These are phyloP conservation scores for Vulpes ferrilata DNA, from an alignment of 2,113 vertebrate genomes.

Conservation along the genomic window DNA sequence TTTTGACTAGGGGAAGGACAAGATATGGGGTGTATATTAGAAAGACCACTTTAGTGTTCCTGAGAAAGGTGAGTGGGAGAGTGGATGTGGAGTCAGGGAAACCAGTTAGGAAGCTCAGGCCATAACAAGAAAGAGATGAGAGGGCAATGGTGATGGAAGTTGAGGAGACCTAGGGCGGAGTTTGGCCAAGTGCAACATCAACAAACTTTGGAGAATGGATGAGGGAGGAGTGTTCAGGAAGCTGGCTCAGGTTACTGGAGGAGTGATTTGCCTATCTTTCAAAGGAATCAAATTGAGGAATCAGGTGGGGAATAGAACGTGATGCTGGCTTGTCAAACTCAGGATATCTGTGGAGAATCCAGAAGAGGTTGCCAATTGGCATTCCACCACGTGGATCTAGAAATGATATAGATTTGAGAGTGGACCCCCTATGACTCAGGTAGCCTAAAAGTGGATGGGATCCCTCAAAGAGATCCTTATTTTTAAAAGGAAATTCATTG, in stretches of 20 bases:
- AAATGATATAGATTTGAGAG: not conserved
- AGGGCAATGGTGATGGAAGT: not conserved
- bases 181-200: not conserved
- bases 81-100: not conserved
- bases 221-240: not conserved
- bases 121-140: not conserved
- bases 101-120: not conserved
- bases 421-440: not conserved
- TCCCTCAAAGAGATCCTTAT: not conserved
- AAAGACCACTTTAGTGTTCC: not conserved
- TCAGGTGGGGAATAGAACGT: too few relatives aligned
- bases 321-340: not conserved
- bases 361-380: not conserved
- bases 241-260: not conserved
- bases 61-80: rapidly evolving
- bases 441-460: not conserved
- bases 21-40: not conserved
- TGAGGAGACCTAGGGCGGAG: not conserved
- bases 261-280: not conserved
- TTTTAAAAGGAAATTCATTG: not conserved
- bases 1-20: not conserved
- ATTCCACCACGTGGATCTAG: not conserved
- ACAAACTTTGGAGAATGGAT: not conserved
- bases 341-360: not conserved
- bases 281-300: not conserved